phyloP scores from a whole-genome alignment of 2,888 invertebrate genomes.

The Cataglyphis cursor region DNA sequence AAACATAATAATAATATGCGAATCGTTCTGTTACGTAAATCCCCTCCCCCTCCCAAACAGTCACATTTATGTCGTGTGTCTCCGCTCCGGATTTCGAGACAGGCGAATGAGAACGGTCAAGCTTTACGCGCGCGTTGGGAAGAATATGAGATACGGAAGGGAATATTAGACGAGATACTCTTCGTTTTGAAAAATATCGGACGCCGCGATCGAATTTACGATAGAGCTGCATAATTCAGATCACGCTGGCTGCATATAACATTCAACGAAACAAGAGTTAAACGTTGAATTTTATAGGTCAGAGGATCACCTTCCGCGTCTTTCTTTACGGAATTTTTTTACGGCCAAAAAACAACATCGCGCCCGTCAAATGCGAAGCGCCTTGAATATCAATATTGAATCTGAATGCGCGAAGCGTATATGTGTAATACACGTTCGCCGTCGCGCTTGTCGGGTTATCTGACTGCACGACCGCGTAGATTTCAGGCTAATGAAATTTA shows the following conservation, averaged over 20 bases:
- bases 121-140: neutral
- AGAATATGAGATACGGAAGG: neutral
- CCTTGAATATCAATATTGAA: slow-evolving; percentile 52
- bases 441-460: slow-evolving; percentile 39
- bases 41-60: neutral
- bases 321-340: slow-evolving; percentile 21
- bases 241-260: neutral
- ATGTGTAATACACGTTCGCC: slow-evolving; percentile 32
- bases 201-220: neutral
- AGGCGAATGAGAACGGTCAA: slow-evolving; percentile 31
- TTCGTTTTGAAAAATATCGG: slow-evolving; percentile 3
- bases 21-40: slow-evolving; percentile 73
- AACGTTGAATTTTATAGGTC: slow-evolving; percentile 21
- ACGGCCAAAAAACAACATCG: slow-evolving; percentile 7
- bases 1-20: slow-evolving; percentile 72
- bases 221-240: neutral
- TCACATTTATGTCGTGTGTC: slow-evolving; percentile 46
- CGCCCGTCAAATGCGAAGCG: slow-evolving; percentile 19
- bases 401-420: slow-evolving; percentile 44
- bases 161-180: neutral
- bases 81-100: slow-evolving; percentile 46
- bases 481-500: slow-evolving; percentile 52
- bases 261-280: slow-evolving; percentile 5
- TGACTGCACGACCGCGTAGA: slow-evolving; percentile 22
- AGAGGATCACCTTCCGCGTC: neutral